Percentiles rank a stretch among this genome's conserved stretches.
Conservation (phyloP, 2,888 invertebrate species). For the Sphaerophoria taeniata region DNA sequence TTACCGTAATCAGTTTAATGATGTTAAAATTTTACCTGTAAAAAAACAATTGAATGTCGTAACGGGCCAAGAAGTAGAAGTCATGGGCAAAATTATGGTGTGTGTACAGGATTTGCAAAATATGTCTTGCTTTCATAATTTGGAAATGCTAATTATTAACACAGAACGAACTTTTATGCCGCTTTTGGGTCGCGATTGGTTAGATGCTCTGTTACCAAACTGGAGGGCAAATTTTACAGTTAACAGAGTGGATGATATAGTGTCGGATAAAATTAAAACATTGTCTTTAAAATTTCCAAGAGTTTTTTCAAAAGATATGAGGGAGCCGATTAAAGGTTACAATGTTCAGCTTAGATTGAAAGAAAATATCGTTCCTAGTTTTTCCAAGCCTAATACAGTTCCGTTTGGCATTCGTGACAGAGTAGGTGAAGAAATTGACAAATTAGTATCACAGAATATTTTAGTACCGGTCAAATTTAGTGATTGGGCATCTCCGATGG, state of each 20-base stretch:
- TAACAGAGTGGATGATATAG: conserved; percentile 34
- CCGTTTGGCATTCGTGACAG: conserved; percentile 36
- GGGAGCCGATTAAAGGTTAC: neutral
- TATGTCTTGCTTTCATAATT: neutral
- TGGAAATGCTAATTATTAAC: conserved; percentile 7
- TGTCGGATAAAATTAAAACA: conserved; percentile 25
- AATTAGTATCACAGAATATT: conserved; percentile 23
- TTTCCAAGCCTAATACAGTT: conserved; percentile 47
- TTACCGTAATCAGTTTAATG: too few relatives aligned
- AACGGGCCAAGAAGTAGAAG: neutral
- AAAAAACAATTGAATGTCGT: too few relatives aligned
- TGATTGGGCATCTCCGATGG: neutral
- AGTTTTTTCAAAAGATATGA: conserved; percentile 1
- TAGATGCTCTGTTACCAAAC: conserved; percentile 48
- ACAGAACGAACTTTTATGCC: conserved; percentile 30
- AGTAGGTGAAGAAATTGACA: conserved; percentile 35
- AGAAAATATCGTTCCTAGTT: conserved; percentile 35
- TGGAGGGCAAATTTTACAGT: conserved; percentile 42
- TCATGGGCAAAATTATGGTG: conserved; percentile 6
- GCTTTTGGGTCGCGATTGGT: conserved; percentile 48
- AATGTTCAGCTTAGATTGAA: conserved; percentile 2
- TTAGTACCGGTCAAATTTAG: conserved; percentile 20
- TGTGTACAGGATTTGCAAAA: conserved; percentile 1
- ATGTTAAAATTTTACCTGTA: too few relatives aligned
- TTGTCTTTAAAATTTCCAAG: conserved; percentile 25